Base-by-base conservation (phyloP, 2,888 invertebrate species). In the Neoaliturus tenellus region DNA sequence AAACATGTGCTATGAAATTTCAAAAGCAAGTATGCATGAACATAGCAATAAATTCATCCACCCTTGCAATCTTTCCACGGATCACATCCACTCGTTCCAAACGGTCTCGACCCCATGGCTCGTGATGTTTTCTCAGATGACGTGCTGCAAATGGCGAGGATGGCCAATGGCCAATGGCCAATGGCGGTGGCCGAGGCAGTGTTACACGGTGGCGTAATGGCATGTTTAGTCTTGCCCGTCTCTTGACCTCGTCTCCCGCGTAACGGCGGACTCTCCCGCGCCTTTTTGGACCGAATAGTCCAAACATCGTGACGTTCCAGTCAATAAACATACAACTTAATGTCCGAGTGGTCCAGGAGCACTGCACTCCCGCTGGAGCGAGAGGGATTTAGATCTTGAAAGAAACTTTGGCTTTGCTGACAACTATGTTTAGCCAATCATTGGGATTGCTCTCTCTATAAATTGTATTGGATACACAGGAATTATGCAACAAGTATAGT, bases 201-300 rank as follows among this genome's bases (percentile, higher is more conserved):
- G n/a, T n/a, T n/a, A n/a, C n/a, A n/a, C n/a, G 41, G 41, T 41
- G 41, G n/a, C n/a, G 55, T 55, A 55, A 55, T 55, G 55, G 55
- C 23, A 25, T 62, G 62, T 62, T 62, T 62, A 62, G 62, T 62
- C 62, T 62, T 62, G 62, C 31, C 31, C 10, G 62, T 62, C 62
- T 62, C 62, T 62, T 62, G 62, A 62, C 62, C 62, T 62, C 55
- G 23, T 20, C 8, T 8, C 48, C 48, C 6, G 62, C 62, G 62
- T 62, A 62, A 62, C 62, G 12, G 62, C 62, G 62, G 62, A 28
- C 62, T 62, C 62, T 62, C 51, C 51, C 20, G 5, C 20, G 28
- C 31, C 62, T 62, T 62, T 62, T 62, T 62, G 62, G 62, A 5
- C 25, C 14, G 12, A 62, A 17, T 14, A 62, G 12, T 62, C 62